Conservation (phyloP, 30 jellyfish, hydroid and myxozoan genomes). For the Hydractinia echinata region DNA sequence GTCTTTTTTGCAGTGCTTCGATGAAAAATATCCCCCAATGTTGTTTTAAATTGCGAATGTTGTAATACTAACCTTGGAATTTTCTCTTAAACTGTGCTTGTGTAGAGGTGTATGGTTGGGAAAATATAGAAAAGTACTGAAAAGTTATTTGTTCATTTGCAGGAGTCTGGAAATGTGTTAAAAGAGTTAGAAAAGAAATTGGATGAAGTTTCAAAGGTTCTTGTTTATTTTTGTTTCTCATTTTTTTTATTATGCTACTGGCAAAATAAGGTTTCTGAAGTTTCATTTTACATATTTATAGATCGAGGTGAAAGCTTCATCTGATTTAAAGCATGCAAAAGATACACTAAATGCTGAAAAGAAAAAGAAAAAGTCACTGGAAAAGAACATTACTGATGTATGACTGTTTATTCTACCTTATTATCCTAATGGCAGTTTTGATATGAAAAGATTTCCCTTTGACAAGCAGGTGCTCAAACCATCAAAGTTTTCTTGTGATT, state of each 20-base stretch:
- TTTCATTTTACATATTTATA: neutral
- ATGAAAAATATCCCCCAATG: no score
- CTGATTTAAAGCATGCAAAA: conserved; percentile 75
- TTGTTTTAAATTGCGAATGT: no score
- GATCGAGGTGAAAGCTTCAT: conserved; percentile 81
- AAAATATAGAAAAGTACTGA: no score
- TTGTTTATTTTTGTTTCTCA: neutral
- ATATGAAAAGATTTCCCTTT: no score
- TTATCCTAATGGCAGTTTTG: no score
- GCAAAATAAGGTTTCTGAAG: neutral
- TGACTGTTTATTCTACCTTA: neutral
- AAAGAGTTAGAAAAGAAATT: conserved; percentile 68
- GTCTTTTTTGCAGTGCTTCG: no score
- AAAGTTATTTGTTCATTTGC: neutral
- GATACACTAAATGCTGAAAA: conserved; percentile 57
- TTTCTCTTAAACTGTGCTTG: no score
- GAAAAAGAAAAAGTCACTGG: conserved; percentile 60
- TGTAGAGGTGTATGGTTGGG: no score
- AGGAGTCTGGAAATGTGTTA: conserved; percentile 83
- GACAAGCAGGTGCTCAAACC: no score
- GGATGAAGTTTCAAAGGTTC: conserved; percentile 75
- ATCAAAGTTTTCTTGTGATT: no score
- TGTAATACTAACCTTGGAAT: no score
- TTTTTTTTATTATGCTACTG: neutral
- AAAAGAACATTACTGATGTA: conserved; percentile 70